Conservation (phyloP, 2,888 invertebrate species). For the Oscheius sp. region DNA sequence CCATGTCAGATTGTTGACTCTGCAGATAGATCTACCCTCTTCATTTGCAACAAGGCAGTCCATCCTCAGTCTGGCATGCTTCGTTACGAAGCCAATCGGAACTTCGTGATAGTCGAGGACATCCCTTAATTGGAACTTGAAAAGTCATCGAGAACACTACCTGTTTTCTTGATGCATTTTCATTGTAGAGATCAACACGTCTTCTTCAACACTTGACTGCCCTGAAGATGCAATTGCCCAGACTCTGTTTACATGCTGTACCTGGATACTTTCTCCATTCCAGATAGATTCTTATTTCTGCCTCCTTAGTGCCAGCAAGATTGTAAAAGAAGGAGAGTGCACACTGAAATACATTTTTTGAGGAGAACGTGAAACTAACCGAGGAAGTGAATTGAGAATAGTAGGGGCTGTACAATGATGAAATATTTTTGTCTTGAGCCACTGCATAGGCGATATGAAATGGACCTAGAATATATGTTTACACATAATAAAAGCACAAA, state of each 20-base stretch:
- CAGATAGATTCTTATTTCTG: constrained; percentile 22
- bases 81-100: constrained; percentile 19
- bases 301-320: not conserved
- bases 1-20: constrained; percentile 22
- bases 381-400: constrained; percentile 29
- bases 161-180: constrained; percentile 21
- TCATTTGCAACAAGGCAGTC: constrained; percentile 9
- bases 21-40: not conserved
- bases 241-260: not conserved
- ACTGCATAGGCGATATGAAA: constrained; percentile 1
- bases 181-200: constrained; percentile 1
- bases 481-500: not conserved
- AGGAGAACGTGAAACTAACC: constrained; percentile 1
- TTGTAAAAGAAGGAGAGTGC: constrained; percentile 28
- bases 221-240: not conserved
- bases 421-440: not conserved
- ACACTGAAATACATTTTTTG: constrained; percentile 11
- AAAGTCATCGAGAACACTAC: not conserved
- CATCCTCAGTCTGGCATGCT: constrained; percentile 23
- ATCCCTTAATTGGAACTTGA: not conserved
- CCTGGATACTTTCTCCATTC: constrained; percentile 33
- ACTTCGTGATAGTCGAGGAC: constrained; percentile 26
- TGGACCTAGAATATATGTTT: constrained; percentile 1
- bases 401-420: constrained; percentile 18
- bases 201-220: constrained; percentile 10